Evolutionary conservation across 2,797 vertebrate genomes (phyloP).

Genomic region (Acanthopagrus latus): DNA sequence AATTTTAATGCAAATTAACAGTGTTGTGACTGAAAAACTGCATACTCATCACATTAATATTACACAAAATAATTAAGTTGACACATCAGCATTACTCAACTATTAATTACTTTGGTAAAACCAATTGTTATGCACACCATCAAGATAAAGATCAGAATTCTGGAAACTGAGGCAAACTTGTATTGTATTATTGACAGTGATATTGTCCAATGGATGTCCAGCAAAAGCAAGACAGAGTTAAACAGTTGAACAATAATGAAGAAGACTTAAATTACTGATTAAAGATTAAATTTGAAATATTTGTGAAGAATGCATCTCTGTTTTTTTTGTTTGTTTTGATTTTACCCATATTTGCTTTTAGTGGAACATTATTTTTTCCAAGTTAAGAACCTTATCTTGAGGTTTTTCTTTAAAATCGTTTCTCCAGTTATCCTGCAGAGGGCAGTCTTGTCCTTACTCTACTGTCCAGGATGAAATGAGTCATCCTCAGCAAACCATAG

Average conservation of each 20-base stretch:
- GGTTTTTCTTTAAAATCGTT: neutral
- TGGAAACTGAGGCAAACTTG: too few species aligned
- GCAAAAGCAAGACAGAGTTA: neutral
- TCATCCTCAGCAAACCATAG: constrained; percentile 53
- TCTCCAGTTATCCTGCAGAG: constrained; percentile 65
- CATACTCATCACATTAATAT: neutral
- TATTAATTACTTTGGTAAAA: neutral
- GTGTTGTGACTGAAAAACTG: neutral
- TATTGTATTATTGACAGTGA: neutral
- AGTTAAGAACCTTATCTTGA: neutral
- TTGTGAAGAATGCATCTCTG: neutral
- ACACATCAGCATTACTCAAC: neutral
- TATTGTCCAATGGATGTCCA: neutral
- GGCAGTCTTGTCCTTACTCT: constrained; percentile 63
- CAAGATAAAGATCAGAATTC: too few species aligned
- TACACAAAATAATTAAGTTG: neutral
- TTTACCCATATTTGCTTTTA: neutral
- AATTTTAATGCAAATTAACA: neutral
- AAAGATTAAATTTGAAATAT: neutral
- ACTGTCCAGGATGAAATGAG: constrained; percentile 55
- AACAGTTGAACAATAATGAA: neutral
- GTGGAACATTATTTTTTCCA: neutral
- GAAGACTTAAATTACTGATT: neutral
- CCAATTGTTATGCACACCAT: too few species aligned
- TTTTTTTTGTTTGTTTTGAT: too few species aligned